Evolutionary conservation across 2,888 invertebrate genomes (phyloP), one percentile per base, ranked within the genome.

Genomic region (Chorisops tibialis): DNA sequence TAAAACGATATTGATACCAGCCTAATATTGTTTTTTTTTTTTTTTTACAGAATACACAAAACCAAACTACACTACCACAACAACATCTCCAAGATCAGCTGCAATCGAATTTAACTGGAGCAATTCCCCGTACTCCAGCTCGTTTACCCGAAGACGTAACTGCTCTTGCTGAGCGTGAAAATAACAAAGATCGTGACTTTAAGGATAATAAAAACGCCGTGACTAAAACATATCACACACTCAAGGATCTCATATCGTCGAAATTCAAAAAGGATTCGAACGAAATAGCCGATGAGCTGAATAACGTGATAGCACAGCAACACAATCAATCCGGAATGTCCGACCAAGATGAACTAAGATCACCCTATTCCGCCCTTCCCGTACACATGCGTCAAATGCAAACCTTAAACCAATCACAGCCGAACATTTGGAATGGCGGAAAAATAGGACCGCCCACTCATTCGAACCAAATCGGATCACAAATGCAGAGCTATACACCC

Each of bases 181-280:
- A 84, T 59, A 81, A 80, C 14, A 80, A 80, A 71, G 83, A 84
- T 68, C 80, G 82, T 1, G 83, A 84, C 68, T 79, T 81, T 1
- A 67, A 66, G 50, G 68, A 66, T 18, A 59, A 61, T 16, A 69
- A 83, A 74, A 81, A 87, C 74, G 84, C 87, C n/a, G 84, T 88
- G 63, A 85, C 87, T 48, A 87, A 89, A 77, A 90, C 90, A 0
- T 90, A 90, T 72, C 87, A 91, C 74, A 89, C 90, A 4, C 83
- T 91, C 65, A 90, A 89, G 80, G 90, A 90, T 71, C 88, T 91
- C 82, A 89, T 91, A 72, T 89, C 89, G 19, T 89, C 87, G 74
- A 84, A 87, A 70, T 90, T 91, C 74, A 87, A 87, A 70, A 85
- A 77, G 70, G 84, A 85, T 21, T 68, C 69, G 43, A 81, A 79